phyloP scores from a whole-genome alignment of 2,113 vertebrate genomes.

The Rhineura floridana region DNA sequence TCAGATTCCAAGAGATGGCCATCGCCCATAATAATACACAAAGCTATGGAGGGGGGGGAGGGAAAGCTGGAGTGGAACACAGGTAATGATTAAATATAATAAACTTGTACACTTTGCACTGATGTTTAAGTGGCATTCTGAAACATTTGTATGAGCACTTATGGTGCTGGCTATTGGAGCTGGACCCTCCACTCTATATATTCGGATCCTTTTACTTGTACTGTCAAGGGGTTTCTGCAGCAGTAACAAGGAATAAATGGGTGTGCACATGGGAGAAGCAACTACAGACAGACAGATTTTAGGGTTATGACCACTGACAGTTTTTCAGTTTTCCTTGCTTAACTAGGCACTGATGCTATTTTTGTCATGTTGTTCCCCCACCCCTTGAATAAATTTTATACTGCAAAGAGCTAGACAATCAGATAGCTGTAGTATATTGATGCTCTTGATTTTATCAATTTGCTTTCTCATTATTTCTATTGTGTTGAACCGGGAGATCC shows the following conservation, averaged over 20 bases:
- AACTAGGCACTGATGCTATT: slow-evolving; percentile 27
- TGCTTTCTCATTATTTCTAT: slow-evolving; percentile 42
- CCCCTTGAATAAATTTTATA: slow-evolving; percentile 32
- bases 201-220: not conserved
- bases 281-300: not conserved
- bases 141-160: not conserved
- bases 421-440: slow-evolving; percentile 36
- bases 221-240: not conserved
- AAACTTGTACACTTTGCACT: not conserved
- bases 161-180: not conserved
- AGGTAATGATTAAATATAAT: not conserved
- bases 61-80: not conserved
- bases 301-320: slow-evolving; percentile 2
- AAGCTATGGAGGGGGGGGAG: not conserved
- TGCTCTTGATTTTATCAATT: slow-evolving; percentile 34
- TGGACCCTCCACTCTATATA: not conserved
- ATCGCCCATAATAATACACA: not conserved
- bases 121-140: not conserved
- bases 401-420: not conserved
- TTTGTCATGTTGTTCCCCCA: slow-evolving; percentile 47
- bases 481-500: slow-evolving; percentile 46
- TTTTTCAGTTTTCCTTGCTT: slow-evolving; percentile 30
- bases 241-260: slow-evolving; percentile 33
- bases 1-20: not conserved
- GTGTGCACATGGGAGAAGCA: not conserved